Base-by-base conservation (phyloP, 2,113 vertebrate genomes). In the Carollia perspicillata region DNA sequence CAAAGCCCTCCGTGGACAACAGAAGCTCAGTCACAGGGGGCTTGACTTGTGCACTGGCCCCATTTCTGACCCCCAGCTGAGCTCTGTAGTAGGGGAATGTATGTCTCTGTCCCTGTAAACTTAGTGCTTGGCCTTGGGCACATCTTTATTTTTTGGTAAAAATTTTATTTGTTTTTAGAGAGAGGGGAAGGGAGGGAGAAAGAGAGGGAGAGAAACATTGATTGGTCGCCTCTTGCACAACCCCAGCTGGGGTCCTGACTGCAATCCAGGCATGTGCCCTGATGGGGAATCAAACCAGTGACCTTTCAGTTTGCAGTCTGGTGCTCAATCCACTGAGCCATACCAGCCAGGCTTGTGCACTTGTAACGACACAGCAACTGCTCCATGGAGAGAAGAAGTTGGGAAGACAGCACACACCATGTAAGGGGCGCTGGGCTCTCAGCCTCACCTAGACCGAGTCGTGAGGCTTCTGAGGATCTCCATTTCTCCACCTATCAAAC, bases 331-430 rank as follows among this genome's bases (percentile, higher is more conserved):
- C 55, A 58, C 55, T 58, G 55, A 58, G 20, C 55, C 55, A 23
- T 22, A 58, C 55, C 22, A 23, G 55, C 53, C 53, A 55, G 20
- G 53, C 9, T 79, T 42, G 44, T 42, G 58, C 8, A 60, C 37
- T 17, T 18, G 44, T 17, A 26, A 28, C 30, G 14, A 83, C 20
- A 60, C 0, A 86, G 68, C n/a, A 18, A 80, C 9, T 53, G 51
- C 58, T 51, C 37, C 69, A 49, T 66, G 20, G 17, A 69, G 26
- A 17, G 6, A 72, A 20, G 18, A 65, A 18, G n/a, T 12, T 28
- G n/a, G 30, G 44, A 55, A 17, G 47, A 20, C 16, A 55, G 1
- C 9, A 20, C 0, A 26, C 3, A 12, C 23, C 17, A 37, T 0
- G 5, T 0, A 0, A 68, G 37, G 22, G 44, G 13, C 18, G 13